phyloP scores from a whole-genome alignment of 1,140 invertebrate genomes.

The Trichoplusia ni region DNA sequence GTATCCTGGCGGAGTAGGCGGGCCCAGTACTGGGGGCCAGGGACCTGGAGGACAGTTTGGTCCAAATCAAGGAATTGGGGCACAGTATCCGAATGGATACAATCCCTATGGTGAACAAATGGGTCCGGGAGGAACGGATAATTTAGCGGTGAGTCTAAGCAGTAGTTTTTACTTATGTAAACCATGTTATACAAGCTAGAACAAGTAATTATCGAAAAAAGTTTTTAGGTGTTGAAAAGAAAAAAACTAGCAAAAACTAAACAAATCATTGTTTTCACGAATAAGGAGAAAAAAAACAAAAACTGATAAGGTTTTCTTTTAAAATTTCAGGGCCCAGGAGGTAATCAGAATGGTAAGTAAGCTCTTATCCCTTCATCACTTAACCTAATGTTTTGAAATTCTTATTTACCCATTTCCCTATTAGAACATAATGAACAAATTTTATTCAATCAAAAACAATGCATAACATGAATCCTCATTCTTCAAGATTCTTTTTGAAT shows the following conservation, averaged over 20 bases:
- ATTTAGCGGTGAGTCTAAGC: neutral
- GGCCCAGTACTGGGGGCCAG: constrained; percentile 26
- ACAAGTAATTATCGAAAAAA: too few species aligned
- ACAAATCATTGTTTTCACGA: too few species aligned
- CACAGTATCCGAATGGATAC: neutral
- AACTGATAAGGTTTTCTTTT: neutral
- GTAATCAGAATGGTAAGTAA: neutral
- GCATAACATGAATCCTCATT: too few species aligned
- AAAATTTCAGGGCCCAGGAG: neutral
- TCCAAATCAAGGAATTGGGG: neutral
- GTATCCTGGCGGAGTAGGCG: constrained; percentile 35
- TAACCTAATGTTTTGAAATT: too few species aligned
- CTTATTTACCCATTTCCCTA: too few species aligned
- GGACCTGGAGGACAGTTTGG: constrained; percentile 25
- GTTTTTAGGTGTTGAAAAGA: too few species aligned
- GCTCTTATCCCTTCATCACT: too few species aligned
- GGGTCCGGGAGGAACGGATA: neutral
- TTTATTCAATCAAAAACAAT: too few species aligned
- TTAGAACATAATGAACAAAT: too few species aligned
- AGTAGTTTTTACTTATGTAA: neutral
- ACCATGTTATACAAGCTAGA: too few species aligned
- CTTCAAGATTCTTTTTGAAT: too few species aligned
- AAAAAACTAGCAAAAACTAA: too few species aligned
- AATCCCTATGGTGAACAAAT: constrained; percentile 11
- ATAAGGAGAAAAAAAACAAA: neutral